Conservation (phyloP, 2,113 vertebrate genomes). For the Atherinomorus stipes region DNA sequence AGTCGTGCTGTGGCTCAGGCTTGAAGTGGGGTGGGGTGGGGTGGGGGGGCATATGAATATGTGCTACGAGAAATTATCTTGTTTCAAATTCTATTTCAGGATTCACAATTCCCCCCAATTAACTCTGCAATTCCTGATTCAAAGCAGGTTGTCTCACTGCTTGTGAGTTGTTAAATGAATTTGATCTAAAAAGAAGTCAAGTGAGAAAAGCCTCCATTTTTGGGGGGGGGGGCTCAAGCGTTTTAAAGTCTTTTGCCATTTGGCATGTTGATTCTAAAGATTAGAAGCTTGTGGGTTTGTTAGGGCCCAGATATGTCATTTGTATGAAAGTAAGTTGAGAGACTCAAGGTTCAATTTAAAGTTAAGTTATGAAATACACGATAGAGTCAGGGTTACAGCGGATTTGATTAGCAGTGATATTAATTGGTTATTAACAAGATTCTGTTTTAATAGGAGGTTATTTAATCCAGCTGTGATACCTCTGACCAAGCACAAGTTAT, state of each 20-base stretch:
- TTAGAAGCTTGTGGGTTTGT: not conserved
- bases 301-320: slow-evolving; percentile 7
- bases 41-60: not conserved
- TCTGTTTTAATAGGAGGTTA: not conserved
- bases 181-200: slow-evolving; percentile 23
- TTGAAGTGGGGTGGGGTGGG: not conserved
- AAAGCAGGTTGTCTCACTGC: slow-evolving; percentile 39
- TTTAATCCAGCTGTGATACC: not conserved
- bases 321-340: not conserved
- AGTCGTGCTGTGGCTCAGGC: slow-evolving; percentile 18
- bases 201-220: slow-evolving; percentile 27
- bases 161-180: slow-evolving; percentile 36
- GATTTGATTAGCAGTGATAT: not conserved
- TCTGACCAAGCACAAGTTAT: not conserved
- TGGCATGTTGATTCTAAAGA: slow-evolving; percentile 11
- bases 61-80: slow-evolving; percentile 11
- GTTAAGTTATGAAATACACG: not conserved
- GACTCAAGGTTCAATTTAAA: not conserved
- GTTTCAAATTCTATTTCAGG: slow-evolving; percentile 22
- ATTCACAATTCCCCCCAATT: slow-evolving; percentile 41
- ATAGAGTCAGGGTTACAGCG: not conserved
- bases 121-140: slow-evolving; percentile 28
- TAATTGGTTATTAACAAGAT: not conserved
- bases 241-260: slow-evolving; percentile 12
- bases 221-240: not conserved